phyloP scores from a whole-genome alignment of 2,797 vertebrate species.

The Sebastes nivosus region DNA sequence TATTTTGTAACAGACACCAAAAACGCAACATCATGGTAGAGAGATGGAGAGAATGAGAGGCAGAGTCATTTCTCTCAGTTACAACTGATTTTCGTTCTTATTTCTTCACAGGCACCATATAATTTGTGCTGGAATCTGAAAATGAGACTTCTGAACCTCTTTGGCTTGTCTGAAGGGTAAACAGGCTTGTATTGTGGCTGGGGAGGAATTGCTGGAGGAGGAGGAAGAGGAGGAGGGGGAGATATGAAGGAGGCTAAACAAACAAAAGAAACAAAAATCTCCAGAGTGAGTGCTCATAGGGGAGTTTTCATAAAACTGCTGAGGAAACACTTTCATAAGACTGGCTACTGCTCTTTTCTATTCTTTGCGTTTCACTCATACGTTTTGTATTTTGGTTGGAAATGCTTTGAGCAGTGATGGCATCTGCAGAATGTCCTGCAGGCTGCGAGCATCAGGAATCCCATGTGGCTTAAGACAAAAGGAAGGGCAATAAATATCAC shows the following conservation, averaged over 20 bases:
- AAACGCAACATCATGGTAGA: constrained; percentile 15
- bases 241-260: constrained; percentile 37
- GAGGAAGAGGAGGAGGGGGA: neutral
- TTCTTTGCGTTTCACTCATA: neutral
- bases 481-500: neutral
- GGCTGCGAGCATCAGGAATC: constrained; percentile 1
- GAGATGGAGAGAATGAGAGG: neutral
- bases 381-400: constrained; percentile 1
- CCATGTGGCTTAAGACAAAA: neutral
- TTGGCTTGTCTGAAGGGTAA: constrained; percentile 47
- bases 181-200: constrained; percentile 43
- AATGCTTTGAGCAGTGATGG: neutral
- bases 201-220: constrained; percentile 19
- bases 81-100: neutral
- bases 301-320: constrained; percentile 32
- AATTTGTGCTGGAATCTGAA: constrained; percentile 64
- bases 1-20: constrained; percentile 37
- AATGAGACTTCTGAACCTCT: constrained; percentile 48
- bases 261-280: constrained; percentile 41
- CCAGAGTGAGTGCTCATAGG: constrained; percentile 21
- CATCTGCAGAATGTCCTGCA: constrained; percentile 42
- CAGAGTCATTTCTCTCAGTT: neutral
- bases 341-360: neutral
- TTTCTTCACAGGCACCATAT: constrained; percentile 35
- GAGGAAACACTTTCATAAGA: constrained; percentile 27